Evolutionary conservation across 2,888 invertebrate genomes (phyloP).

Genomic region (Ormyrus rosae): DNA sequence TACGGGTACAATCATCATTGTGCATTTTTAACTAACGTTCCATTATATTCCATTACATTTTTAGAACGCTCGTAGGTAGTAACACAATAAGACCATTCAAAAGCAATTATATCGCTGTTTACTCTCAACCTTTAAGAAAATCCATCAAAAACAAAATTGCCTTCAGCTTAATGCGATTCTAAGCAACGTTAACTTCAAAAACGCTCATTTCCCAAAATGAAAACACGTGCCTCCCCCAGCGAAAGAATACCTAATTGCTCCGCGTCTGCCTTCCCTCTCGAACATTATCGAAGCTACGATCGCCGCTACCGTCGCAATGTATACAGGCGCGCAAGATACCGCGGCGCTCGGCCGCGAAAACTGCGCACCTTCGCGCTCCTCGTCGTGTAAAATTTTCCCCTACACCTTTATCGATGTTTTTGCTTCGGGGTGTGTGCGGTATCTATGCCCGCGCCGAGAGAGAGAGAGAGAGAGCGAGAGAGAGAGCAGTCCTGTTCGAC

Average conservation of each 20-base stretch:
- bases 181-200: neutral
- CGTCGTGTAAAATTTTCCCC: slow-evolving; percentile 26
- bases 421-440: neutral
- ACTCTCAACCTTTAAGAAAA: too few relatives aligned
- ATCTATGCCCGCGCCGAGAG: neutral
- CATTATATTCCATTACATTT: too few relatives aligned
- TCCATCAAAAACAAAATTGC: too few relatives aligned
- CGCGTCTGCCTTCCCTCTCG: neutral
- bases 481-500: slow-evolving; percentile 48
- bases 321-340: too few relatives aligned
- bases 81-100: too few relatives aligned
- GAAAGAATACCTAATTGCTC: slow-evolving; percentile 11
- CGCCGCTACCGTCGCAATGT: slow-evolving; percentile 2
- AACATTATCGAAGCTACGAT: slow-evolving; percentile 27
- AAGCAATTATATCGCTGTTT: too few relatives aligned
- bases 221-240: neutral
- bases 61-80: too few relatives aligned
- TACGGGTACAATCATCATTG: neutral
- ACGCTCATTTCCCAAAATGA: neutral
- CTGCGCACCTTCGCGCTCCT: neutral
- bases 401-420: slow-evolving; percentile 46
- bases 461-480: neutral
- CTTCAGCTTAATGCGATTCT: too few relatives aligned
- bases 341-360: too few relatives aligned
- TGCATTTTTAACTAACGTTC: too few relatives aligned